Evolutionary conservation across 2,888 invertebrate genomes (phyloP), one percentile per base, ranked within the genome.

Genomic region (Apamea sordens): DNA sequence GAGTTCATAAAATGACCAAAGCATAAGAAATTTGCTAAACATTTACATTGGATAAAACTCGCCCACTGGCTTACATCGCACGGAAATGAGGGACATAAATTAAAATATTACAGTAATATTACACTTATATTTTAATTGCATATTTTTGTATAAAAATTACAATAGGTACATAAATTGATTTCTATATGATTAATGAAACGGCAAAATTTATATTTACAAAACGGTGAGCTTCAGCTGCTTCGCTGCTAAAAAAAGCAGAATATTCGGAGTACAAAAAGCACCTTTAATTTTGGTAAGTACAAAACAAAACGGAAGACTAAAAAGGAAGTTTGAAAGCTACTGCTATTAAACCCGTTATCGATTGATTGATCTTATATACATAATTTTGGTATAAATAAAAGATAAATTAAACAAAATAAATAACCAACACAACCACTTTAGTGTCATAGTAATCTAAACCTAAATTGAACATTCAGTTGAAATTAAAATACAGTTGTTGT

Each of bases 71-170:
- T 59, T 50, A 59, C 41, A 56, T 67, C 15, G 32, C 15, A n/a
- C 1, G 15, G 18, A 56, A 56, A 56, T 28, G 8, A 47, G 28
- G 71, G 63, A 50, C 56, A 21, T 44, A 64, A 80, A 83, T 77
- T 73, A 84, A 87, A 91, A 85, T 56, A 67, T 67, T 53, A 28
- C 61, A 74, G 63, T 88, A 84, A 84, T 87, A 86, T 89, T 89
- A 90, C 83, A 88, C 93, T 95, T 95, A 96, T 92, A 92, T 91
- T 96, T 96, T 96, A 96, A 95, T 96, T 95, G 94, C 94, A 93
- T 94, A 94, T 93, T 95, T 95, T 96, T 96, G 96, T 97, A 97
- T 96, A 96, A 96, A 96, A 96, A 95, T 95, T 95, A 96, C 94
- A 94, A 94, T 95, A 94, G 93, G 93, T 95, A 95, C 94, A 95